Percentiles rank a stretch among this genome's conserved stretches.
Conservation (phyloP, 2,888 invertebrate genomes). For the Griposia aprilina region DNA sequence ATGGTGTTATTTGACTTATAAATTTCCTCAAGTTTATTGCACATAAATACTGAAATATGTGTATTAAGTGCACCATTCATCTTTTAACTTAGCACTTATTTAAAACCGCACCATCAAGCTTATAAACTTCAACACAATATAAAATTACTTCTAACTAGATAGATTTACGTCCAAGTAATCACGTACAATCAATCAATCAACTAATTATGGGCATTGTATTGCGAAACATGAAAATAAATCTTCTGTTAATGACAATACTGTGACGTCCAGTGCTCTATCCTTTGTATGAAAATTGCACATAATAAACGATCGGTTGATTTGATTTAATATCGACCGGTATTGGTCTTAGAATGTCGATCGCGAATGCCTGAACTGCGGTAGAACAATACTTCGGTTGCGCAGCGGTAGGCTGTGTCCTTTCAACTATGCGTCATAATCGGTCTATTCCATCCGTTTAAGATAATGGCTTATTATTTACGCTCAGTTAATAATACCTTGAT, state of each 20-base stretch:
- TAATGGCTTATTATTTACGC: slow-evolving; percentile 59
- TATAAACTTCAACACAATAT: slow-evolving; percentile 32
- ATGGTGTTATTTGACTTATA: not conserved
- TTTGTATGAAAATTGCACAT: slow-evolving; percentile 74
- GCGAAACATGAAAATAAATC: slow-evolving; percentile 61
- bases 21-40: not conserved
- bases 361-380: slow-evolving; percentile 63
- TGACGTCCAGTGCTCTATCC: slow-evolving; percentile 56
- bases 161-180: slow-evolving; percentile 59
- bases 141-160: slow-evolving; percentile 45
- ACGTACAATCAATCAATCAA: slow-evolving; percentile 26
- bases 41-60: slow-evolving; percentile 18
- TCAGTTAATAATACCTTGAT: slow-evolving; percentile 47
- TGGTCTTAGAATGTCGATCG: slow-evolving; percentile 73
- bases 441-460: slow-evolving; percentile 61
- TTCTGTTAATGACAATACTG: slow-evolving; percentile 55
- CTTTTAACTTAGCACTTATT: slow-evolving; percentile 11
- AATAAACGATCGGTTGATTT: slow-evolving; percentile 65
- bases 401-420: slow-evolving; percentile 71
- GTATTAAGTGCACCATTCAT: slow-evolving; percentile 5
- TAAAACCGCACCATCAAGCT: slow-evolving; percentile 44
- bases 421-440: slow-evolving; percentile 63
- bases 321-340: slow-evolving; percentile 68
- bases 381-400: slow-evolving; percentile 71
- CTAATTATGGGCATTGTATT: slow-evolving; percentile 60